phyloP scores from a whole-genome alignment of 1,140 invertebrate genomes.

The Whitmania pigra region DNA sequence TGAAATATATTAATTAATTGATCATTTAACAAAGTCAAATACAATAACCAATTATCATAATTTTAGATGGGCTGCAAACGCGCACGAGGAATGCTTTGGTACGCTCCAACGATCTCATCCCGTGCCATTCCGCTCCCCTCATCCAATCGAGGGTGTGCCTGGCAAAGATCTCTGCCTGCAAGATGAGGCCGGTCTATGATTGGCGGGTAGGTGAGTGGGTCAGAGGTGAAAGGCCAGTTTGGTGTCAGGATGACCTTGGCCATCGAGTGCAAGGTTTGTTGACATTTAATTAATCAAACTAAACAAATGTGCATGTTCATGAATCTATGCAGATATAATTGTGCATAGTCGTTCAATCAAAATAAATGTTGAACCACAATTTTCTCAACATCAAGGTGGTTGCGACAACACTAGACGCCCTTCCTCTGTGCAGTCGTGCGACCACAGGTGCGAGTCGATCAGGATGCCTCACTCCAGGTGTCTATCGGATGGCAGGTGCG shows the following conservation, averaged over 20 bases:
- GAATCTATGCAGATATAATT: background rate
- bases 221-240: background rate
- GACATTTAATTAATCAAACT: background rate
- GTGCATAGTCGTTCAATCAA: background rate
- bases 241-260: background rate
- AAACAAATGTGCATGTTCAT: background rate
- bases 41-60: too few relatives aligned
- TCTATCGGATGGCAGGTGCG: background rate
- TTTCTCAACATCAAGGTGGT: too few relatives aligned
- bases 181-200: background rate
- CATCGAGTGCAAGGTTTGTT: background rate
- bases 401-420: too few relatives aligned
- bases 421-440: background rate
- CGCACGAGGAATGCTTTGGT: too few relatives aligned
- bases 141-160: background rate
- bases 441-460: background rate
- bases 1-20: too few relatives aligned
- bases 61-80: too few relatives aligned
- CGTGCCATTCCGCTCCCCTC: background rate
- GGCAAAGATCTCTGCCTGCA: background rate
- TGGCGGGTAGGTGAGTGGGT: background rate
- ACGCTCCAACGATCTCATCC: background rate
- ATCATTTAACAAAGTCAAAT: too few relatives aligned
- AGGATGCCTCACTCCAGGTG: background rate
- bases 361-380: too few relatives aligned